Evolutionary conservation across 2,888 invertebrate genomes (phyloP).

Genomic region (Omphaloscelis lunosa): DNA sequence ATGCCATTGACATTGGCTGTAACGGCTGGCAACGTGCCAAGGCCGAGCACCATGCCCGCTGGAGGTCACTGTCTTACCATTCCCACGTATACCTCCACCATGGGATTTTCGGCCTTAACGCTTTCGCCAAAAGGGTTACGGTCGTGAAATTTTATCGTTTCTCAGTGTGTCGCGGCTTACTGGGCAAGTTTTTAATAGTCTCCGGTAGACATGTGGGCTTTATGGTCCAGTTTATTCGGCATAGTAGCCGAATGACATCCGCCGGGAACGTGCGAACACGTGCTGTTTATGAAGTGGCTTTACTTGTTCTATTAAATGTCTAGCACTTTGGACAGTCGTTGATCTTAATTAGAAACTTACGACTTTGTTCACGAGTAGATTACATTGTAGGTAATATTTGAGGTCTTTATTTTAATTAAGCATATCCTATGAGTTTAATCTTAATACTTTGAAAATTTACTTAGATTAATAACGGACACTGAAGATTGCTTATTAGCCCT

Average conservation of each 20-base stretch:
- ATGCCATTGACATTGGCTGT: conserved; percentile 85
- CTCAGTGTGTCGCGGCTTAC: conserved; percentile 48
- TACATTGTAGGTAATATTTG: conserved; percentile 4
- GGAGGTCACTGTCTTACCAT: conserved; percentile 74
- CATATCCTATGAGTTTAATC: conserved; percentile 27
- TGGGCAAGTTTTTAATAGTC: conserved; percentile 69
- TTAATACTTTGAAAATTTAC: conserved; percentile 32
- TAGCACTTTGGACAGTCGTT: conserved; percentile 21
- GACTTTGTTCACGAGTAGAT: conserved; percentile 19
- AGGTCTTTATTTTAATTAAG: conserved; percentile 35
- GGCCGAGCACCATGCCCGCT: conserved; percentile 74
- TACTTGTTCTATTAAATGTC: conserved; percentile 45
- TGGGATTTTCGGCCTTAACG: conserved; percentile 40
- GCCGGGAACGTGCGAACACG: conserved; percentile 40
- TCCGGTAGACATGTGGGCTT: conserved; percentile 67
- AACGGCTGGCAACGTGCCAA: conserved; percentile 78
- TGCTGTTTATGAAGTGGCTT: conserved; percentile 54
- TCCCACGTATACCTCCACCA: conserved; percentile 33
- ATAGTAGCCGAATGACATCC: conserved; percentile 43
- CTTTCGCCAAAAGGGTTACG: neutral
- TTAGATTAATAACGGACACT: conserved; percentile 21
- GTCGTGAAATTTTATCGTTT: conserved; percentile 18
- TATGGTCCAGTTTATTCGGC: conserved; percentile 64
- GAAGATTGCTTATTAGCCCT: conserved; percentile 38
- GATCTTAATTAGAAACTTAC: conserved; percentile 51